phyloP scores from a whole-genome alignment of 2,113 vertebrate genomes.

The Neoarius graeffei region DNA sequence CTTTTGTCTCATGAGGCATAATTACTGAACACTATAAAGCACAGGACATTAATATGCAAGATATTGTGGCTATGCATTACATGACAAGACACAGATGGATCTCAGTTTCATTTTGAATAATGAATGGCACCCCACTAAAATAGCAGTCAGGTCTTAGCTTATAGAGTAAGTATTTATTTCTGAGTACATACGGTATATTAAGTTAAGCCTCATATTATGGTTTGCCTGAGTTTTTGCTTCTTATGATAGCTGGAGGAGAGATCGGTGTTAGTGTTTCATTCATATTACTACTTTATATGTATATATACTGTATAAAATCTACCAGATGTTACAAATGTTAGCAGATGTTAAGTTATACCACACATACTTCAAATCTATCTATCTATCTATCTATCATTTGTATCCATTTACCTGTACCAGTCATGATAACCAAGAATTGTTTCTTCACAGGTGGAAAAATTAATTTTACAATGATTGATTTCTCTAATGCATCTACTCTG shows the following conservation, averaged over 20 bases:
- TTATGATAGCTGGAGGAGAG: not conserved
- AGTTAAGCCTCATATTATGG: not conserved
- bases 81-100: not conserved
- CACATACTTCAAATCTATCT: not conserved
- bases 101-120: not conserved
- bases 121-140: not conserved
- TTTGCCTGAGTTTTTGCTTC: not conserved
- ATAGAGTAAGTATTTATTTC: not conserved
- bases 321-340: not conserved
- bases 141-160: not conserved
- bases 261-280: not conserved
- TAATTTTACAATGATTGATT: conserved; percentile 43
- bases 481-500: conserved; percentile 59
- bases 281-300: not conserved
- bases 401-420: not conserved
- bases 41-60: too few relatives aligned
- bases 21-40: conserved; percentile 12
- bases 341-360: not conserved
- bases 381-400: not conserved
- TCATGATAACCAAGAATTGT: not conserved
- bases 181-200: not conserved
- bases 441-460: conserved; percentile 11
- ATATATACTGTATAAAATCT: too few relatives aligned
- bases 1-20: not conserved
- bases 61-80: not conserved